phyloP scores from a whole-genome alignment of 2,888 invertebrate genomes.

The Eubasilissa splendida region DNA sequence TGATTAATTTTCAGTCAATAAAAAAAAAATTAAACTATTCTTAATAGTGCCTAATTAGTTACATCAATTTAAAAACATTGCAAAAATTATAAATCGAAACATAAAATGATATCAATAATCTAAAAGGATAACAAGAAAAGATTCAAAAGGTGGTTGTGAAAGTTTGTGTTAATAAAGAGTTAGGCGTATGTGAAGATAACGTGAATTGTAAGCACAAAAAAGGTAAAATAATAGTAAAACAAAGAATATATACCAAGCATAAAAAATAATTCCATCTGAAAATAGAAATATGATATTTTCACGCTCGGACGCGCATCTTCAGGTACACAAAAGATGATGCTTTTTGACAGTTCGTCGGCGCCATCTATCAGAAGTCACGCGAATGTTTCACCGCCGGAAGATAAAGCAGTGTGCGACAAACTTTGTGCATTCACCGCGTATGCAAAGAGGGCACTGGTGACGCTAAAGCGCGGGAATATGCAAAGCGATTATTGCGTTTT shows the following conservation, averaged over 20 bases:
- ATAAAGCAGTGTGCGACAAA: conserved; percentile 30
- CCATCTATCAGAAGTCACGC: conserved; percentile 44
- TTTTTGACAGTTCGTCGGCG: conserved; percentile 48
- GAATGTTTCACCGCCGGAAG: conserved; percentile 25
- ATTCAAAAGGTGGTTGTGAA: conserved; percentile 26
- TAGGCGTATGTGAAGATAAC: background rate
- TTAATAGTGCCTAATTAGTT: too few species aligned
- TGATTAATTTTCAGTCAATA: too few species aligned
- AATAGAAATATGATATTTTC: conserved; percentile 51
- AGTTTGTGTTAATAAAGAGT: conserved; percentile 2
- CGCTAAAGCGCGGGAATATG: conserved; percentile 11
- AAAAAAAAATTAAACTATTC: too few species aligned
- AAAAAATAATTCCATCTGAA: conserved; percentile 55
- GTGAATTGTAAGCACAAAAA: background rate
- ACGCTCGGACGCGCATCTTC: conserved; percentile 47
- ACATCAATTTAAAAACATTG: background rate
- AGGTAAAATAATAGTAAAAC: conserved; percentile 35
- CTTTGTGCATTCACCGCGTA: conserved; percentile 6
- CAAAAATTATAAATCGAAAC: conserved; percentile 8
- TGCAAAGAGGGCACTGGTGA: conserved; percentile 42
- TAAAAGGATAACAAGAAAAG: background rate
- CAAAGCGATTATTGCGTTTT: conserved; percentile 18
- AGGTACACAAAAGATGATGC: conserved; percentile 46
- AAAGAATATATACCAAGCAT: conserved; percentile 51
- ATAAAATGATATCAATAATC: background rate